Conservation (phyloP, 2,888 invertebrate genomes). For the Venusia cambrica region DNA sequence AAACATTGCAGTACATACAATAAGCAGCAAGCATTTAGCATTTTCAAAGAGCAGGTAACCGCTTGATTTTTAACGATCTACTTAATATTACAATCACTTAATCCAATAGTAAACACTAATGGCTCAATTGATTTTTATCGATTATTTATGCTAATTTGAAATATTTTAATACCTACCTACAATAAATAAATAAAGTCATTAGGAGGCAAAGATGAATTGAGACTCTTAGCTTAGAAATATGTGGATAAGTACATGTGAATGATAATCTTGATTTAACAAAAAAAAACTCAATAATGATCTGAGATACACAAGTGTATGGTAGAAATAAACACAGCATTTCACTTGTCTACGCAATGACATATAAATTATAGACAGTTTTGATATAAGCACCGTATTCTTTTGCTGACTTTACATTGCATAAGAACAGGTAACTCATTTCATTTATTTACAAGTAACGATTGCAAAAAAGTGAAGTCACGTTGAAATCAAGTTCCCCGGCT, state of each 20-base stretch:
- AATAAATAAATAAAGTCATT: constrained; percentile 19
- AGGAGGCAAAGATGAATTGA: constrained; percentile 11
- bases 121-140: constrained; percentile 27
- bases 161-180: constrained; percentile 14
- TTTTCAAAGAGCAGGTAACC: too few relatives aligned
- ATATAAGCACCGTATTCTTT: too few relatives aligned
- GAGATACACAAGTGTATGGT: too few relatives aligned
- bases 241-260: too few relatives aligned
- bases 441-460: constrained; percentile 36
- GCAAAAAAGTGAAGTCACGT: constrained; percentile 35
- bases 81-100: constrained; percentile 22
- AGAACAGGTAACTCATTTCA: constrained; percentile 14
- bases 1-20: too few relatives aligned
- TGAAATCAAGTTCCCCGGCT: constrained; percentile 54
- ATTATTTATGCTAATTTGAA: constrained; percentile 24
- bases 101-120: constrained; percentile 23
- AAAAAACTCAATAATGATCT: too few relatives aligned
- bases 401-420: background rate
- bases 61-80: background rate
- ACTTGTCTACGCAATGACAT: too few relatives aligned
- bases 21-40: too few relatives aligned
- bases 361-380: too few relatives aligned
- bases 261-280: too few relatives aligned
- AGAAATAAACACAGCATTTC: too few relatives aligned
- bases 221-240: too few relatives aligned